Evolutionary conservation across 2,888 invertebrate species (phyloP).

Genomic region (Taenaris catops): DNA sequence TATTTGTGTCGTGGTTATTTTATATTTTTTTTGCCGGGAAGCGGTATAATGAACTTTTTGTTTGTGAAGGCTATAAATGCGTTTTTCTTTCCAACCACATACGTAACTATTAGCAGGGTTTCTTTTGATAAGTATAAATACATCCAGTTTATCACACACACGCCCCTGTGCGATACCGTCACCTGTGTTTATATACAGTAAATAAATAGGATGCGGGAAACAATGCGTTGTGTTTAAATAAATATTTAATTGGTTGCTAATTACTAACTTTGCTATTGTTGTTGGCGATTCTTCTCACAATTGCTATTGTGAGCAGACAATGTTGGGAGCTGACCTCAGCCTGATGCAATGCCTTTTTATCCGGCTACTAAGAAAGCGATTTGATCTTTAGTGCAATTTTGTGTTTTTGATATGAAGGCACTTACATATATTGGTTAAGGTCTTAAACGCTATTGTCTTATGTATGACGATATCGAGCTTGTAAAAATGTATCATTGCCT

Average conservation of each 20-base stretch:
- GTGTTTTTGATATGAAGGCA: conserved; percentile 16
- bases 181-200: conserved; percentile 36
- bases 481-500: too few relatives aligned
- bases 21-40: too few relatives aligned
- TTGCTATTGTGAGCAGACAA: conserved; percentile 72
- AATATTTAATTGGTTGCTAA: conserved; percentile 73
- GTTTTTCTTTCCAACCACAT: too few relatives aligned
- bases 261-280: conserved; percentile 67
- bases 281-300: conserved; percentile 68
- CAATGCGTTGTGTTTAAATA: conserved; percentile 46
- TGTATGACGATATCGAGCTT: too few relatives aligned
- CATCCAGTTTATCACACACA: too few relatives aligned
- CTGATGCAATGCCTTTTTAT: conserved; percentile 53
- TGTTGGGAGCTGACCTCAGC: conserved; percentile 74
- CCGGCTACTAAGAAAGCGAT: conserved; percentile 31
- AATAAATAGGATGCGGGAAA: conserved; percentile 35
- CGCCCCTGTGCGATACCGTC: too few relatives aligned
- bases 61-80: too few relatives aligned
- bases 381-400: conserved; percentile 23
- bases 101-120: too few relatives aligned
- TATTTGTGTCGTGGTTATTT: too few relatives aligned
- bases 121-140: too few relatives aligned
- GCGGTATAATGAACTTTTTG: too few relatives aligned
- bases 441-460: conserved; percentile 3
- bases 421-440: conserved; percentile 3